Conservation (phyloP, 2,113 vertebrate species). For the Clarias magur region DNA sequence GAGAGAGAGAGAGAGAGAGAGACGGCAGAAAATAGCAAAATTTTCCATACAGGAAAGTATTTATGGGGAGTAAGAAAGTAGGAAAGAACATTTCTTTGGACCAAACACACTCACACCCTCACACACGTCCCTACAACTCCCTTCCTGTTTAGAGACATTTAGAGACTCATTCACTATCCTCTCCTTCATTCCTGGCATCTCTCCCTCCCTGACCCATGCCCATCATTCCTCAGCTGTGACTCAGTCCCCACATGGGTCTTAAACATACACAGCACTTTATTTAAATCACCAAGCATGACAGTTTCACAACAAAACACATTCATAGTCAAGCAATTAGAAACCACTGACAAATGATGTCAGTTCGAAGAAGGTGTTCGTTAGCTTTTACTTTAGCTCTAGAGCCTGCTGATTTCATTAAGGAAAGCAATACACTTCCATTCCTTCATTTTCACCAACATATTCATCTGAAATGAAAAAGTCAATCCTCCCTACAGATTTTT, state of each 20-base stretch:
- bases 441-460: neutral
- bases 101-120: neutral
- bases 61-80: neutral
- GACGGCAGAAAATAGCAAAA: slow-evolving; percentile 29
- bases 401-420: neutral
- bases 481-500: neutral
- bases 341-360: neutral
- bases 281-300: slow-evolving; percentile 54
- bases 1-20: slow-evolving; percentile 8
- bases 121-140: slow-evolving; percentile 24
- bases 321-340: neutral
- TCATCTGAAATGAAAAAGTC: neutral
- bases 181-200: slow-evolving; percentile 19
- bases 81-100: neutral
- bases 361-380: neutral
- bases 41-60: slow-evolving; percentile 26
- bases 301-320: slow-evolving; percentile 50
- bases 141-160: slow-evolving; percentile 42
- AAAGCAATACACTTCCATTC: neutral
- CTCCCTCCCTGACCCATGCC: slow-evolving; percentile 52
- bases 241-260: slow-evolving; percentile 64
- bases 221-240: slow-evolving; percentile 72
- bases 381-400: neutral
- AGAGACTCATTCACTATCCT: slow-evolving; percentile 19
- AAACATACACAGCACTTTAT: slow-evolving; percentile 63